Conservation (phyloP, 2,113 vertebrate species). For the Quiscalus mexicanus region DNA sequence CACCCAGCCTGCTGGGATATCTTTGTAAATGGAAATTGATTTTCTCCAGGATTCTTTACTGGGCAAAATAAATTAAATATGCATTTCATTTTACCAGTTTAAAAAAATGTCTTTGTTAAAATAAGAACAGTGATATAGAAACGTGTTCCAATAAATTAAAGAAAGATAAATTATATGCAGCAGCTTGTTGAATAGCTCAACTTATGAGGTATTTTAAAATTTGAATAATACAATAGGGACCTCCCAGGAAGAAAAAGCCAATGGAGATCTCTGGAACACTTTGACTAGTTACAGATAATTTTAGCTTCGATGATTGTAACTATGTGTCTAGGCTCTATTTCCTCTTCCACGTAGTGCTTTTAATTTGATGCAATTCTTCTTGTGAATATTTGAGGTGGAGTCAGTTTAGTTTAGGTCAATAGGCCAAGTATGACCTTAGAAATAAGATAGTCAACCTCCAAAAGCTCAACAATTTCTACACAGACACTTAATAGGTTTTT, state of each 20-base stretch:
- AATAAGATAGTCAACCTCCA: not conserved
- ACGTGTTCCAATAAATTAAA: constrained; percentile 62
- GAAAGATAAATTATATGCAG: constrained; percentile 40
- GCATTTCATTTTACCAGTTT: constrained; percentile 68
- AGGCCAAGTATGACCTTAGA: constrained; percentile 8
- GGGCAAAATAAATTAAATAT: constrained; percentile 73
- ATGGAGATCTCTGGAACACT: not conserved
- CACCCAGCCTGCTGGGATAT: constrained; percentile 7
- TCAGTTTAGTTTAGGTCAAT: not conserved
- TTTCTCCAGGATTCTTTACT: constrained; percentile 62
- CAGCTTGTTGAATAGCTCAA: constrained; percentile 13
- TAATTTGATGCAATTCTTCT: not conserved
- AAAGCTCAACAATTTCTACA: not conserved
- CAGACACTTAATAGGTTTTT: constrained; percentile 29
- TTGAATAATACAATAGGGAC: not conserved
- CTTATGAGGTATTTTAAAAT: not conserved
- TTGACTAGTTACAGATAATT: constrained; percentile 14
- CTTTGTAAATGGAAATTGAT: constrained; percentile 74
- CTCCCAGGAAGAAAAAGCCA: not conserved
- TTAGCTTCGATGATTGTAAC: constrained; percentile 3
- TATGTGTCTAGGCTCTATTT: not conserved
- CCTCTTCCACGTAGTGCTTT: constrained; percentile 7
- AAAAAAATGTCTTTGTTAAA: constrained; percentile 74
- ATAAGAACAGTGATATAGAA: constrained; percentile 25
- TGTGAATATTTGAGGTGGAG: not conserved